Percentiles rank a stretch among this genome's conserved stretches.
Evolutionary conservation across 2,888 invertebrate genomes (phyloP).

Genomic region (Machimus atricapillus): DNA sequence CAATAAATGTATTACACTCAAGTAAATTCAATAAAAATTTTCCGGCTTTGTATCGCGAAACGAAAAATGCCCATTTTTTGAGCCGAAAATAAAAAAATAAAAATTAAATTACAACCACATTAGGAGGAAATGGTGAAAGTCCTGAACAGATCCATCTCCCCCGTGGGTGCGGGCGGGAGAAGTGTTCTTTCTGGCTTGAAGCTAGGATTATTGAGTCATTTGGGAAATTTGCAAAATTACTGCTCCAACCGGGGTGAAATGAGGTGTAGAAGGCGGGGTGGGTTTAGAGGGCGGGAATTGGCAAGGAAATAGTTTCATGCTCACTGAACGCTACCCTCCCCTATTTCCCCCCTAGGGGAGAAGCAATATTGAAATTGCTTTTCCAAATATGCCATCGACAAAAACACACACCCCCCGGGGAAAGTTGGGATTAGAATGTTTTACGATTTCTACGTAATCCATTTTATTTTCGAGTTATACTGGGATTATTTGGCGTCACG

Average conservation of each 20-base stretch:
- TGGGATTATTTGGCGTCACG: not conserved
- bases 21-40: slow-evolving; percentile 14
- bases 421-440: not conserved
- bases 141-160: not conserved
- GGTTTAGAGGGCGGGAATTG: not conserved
- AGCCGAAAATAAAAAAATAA: not conserved
- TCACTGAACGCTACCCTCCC: not conserved
- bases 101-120: not conserved
- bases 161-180: not conserved
- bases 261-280: not conserved
- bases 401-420: not conserved
- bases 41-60: not conserved
- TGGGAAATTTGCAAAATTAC: not conserved
- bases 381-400: not conserved
- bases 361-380: not conserved
- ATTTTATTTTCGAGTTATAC: not conserved
- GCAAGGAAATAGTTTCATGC: not conserved
- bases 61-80: not conserved
- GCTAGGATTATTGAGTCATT: slow-evolving; percentile 2
- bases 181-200: not conserved
- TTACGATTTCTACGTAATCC: not conserved
- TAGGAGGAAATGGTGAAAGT: not conserved
- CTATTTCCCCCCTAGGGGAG: not conserved
- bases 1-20: slow-evolving; percentile 23
- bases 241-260: not conserved